Conservation (phyloP, 2,113 vertebrate species). For the Lepus americanus region DNA sequence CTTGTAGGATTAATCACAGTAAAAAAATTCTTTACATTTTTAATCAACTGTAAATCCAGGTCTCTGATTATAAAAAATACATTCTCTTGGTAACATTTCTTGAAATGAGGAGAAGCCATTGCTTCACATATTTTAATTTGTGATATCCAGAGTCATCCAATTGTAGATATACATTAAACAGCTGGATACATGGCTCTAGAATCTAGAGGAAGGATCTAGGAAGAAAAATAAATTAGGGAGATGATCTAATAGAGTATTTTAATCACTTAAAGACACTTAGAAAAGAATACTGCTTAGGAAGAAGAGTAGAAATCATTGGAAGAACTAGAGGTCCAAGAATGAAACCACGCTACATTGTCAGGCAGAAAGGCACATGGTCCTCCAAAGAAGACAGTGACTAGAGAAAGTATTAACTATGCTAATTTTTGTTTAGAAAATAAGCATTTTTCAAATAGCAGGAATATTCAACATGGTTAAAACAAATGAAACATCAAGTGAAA, state of each 20-base stretch:
- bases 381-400: not conserved
- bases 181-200: not conserved
- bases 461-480: not conserved
- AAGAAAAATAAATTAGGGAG: not conserved
- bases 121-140: not conserved
- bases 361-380: not conserved
- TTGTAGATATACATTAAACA: not conserved
- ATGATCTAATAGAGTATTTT: not conserved
- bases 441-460: not conserved
- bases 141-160: not conserved
- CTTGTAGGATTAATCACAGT: not conserved
- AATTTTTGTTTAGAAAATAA: not conserved
- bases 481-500: not conserved
- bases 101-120: not conserved
- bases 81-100: not conserved
- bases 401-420: not conserved
- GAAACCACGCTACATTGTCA: not conserved
- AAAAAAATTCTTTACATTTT: not conserved
- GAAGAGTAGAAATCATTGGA: too few relatives aligned
- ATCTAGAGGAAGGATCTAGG: not conserved
- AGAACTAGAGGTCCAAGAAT: not conserved
- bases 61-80: not conserved
- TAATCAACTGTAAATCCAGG: not conserved
- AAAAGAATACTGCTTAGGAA: not conserved
- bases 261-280: not conserved